Conservation (phyloP, 2,113 vertebrate genomes). For the Phocoena sinus region DNA sequence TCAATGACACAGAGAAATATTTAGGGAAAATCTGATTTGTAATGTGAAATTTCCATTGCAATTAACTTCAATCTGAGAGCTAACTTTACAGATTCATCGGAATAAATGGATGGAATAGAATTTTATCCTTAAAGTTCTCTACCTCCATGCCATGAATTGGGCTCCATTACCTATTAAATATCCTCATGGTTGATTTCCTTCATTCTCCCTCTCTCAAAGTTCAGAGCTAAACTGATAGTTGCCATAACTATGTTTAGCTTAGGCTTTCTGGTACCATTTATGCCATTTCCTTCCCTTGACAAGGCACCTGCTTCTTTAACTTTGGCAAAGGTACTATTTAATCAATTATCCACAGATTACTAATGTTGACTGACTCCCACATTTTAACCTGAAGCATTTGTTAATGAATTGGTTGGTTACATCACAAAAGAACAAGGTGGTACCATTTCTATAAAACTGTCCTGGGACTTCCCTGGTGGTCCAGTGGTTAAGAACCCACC, state of each 20-base stretch:
- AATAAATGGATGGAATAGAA: background rate
- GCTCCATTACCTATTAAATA: background rate
- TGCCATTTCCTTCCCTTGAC: background rate
- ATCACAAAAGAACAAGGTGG: background rate
- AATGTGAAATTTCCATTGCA: constrained; percentile 15
- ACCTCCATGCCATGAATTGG: background rate
- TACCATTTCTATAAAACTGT: background rate
- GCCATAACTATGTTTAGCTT: background rate
- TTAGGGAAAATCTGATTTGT: constrained; percentile 9
- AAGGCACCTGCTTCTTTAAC: background rate
- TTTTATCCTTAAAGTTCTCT: background rate
- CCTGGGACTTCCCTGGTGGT: no score
- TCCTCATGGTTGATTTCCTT: background rate
- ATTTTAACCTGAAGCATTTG: background rate
- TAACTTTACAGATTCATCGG: background rate
- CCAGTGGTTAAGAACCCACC: no score
- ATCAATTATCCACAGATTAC: background rate
- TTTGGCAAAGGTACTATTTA: background rate
- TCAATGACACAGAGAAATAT: background rate
- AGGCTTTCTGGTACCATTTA: background rate
- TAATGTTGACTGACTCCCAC: background rate
- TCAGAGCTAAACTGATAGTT: background rate
- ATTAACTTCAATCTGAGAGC: background rate
- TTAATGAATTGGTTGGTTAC: background rate
- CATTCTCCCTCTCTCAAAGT: background rate